Evolutionary conservation across 1,140 invertebrate species (phyloP).

Genomic region (Lepidotrigona ventralis): DNA sequence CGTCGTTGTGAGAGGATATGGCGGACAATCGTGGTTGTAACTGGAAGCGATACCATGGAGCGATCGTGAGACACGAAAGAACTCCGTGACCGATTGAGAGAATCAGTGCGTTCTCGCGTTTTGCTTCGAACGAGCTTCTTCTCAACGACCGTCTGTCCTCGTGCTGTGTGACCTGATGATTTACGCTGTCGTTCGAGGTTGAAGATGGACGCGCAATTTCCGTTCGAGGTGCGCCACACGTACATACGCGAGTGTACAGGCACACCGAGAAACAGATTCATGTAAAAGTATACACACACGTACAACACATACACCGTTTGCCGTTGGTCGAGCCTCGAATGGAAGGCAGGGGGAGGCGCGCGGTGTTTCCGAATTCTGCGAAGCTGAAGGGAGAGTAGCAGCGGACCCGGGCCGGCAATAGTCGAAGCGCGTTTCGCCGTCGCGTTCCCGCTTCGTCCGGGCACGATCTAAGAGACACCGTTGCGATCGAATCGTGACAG

Average conservation of each 20-base stretch:
- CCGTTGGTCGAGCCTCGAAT: conserved; percentile 36
- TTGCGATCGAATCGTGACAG: conserved; percentile 20
- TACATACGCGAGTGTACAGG: too few species aligned
- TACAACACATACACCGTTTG: too few species aligned
- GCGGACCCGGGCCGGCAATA: neutral
- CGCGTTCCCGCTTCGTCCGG: too few species aligned
- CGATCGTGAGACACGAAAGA: neutral
- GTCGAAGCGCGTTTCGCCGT: neutral
- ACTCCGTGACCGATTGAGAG: conserved; percentile 23
- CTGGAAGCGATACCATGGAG: neutral
- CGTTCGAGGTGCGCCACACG: conserved; percentile 27
- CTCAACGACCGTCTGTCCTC: neutral
- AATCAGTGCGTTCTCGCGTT: conserved; percentile 21
- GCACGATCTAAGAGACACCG: conserved; percentile 17
- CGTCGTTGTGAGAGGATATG: neutral
- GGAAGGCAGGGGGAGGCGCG: conserved; percentile 25
- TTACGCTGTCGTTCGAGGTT: conserved; percentile 2
- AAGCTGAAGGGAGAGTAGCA: neutral
- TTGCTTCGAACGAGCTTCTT: neutral
- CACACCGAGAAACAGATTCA: neutral
- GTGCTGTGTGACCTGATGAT: conserved; percentile 14
- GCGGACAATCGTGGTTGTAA: neutral
- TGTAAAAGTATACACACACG: too few species aligned
- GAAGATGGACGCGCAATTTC: conserved; percentile 35
- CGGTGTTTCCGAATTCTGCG: conserved; percentile 40